Evolutionary conservation across 2,113 vertebrate genomes (phyloP).

Genomic region (Perognathus longimembris): DNA sequence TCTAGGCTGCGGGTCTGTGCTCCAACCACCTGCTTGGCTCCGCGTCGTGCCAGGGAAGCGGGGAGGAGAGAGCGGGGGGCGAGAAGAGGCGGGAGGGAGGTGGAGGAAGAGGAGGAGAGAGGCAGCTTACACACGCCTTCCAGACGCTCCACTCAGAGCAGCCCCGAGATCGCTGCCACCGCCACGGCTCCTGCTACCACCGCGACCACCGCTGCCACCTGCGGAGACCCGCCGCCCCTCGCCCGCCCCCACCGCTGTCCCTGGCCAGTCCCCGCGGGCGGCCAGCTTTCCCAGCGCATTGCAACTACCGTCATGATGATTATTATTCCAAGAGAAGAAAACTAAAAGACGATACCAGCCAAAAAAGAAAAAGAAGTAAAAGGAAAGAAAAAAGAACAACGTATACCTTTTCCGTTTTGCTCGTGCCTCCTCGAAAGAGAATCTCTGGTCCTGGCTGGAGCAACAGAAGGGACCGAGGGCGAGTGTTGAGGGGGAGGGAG

Average conservation of each 20-base stretch:
- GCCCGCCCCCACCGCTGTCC: background rate
- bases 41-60: background rate
- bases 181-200: background rate
- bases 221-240: constrained; percentile 56
- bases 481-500: constrained; percentile 11
- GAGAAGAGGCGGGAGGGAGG: background rate
- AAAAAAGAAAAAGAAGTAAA: too few species aligned
- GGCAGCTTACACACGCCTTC: constrained; percentile 71
- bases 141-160: constrained; percentile 65
- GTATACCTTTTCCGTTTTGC: constrained; percentile 31
- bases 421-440: constrained; percentile 37
- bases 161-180: constrained; percentile 34
- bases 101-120: constrained; percentile 62
- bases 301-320: background rate
- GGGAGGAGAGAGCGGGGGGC: background rate
- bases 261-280: background rate
- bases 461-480: background rate
- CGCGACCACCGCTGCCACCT: constrained; percentile 49
- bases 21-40: constrained; percentile 78
- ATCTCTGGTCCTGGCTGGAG: background rate
- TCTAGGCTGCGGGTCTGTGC: constrained; percentile 85
- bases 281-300: background rate
- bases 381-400: background rate
- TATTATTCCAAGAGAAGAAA: constrained; percentile 23
- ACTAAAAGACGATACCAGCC: background rate